Evolutionary conservation across 2,113 vertebrate genomes (phyloP).

Genomic region (Mirounga angustirostris): DNA sequence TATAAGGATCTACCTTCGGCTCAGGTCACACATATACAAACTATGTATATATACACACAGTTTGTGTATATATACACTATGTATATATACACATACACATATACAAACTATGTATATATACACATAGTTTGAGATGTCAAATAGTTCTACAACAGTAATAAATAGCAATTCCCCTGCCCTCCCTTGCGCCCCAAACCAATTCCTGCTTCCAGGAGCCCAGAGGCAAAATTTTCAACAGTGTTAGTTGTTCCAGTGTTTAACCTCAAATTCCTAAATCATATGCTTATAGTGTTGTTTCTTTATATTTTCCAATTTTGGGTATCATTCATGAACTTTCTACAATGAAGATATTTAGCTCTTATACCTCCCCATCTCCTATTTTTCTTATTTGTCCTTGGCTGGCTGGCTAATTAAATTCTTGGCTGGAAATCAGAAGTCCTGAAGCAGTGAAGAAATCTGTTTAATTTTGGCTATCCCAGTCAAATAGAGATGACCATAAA

Average conservation of each 20-base stretch:
- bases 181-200: neutral
- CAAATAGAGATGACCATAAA: conserved; percentile 39
- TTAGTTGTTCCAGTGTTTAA: neutral
- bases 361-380: neutral
- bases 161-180: neutral
- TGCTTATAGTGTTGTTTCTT: neutral
- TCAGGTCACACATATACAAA: too few species aligned
- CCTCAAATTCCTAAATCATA: neutral
- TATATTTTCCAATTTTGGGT: neutral
- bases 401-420: conserved; percentile 14
- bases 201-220: neutral
- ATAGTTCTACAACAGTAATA: neutral
- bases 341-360: neutral
- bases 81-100: too few species aligned
- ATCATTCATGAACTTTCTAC: neutral
- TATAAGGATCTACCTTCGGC: too few species aligned
- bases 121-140: neutral
- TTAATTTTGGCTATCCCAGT: neutral
- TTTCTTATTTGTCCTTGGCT: neutral
- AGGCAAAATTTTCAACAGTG: conserved; percentile 23
- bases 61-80: too few species aligned
- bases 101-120: too few species aligned
- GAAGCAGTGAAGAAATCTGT: neutral
- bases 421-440: neutral
- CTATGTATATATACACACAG: too few species aligned